Evolutionary conservation across 2,797 vertebrate species (phyloP), one percentile per base, ranked within the genome.

Genomic region (Bradypodion pumilum): DNA sequence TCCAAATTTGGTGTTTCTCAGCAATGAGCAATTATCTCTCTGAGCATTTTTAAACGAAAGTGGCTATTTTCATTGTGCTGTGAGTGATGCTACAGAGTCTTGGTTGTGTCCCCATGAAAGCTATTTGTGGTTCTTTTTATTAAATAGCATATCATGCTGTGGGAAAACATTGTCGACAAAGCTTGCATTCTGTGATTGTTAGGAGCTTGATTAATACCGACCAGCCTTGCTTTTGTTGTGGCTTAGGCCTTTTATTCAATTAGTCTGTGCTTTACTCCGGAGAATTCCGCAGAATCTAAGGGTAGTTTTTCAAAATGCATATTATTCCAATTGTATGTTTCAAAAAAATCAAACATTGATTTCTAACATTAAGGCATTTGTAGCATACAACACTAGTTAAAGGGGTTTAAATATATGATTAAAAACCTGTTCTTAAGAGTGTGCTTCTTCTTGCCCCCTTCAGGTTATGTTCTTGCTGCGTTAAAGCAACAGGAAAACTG

Each of bases 401-500:
- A 60, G 16, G 7, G 42, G 40, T 81, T 52, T 70, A 77, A 81
- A 72, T 25, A 29, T n/a, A 74, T 12, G n/a, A 32, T 27, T 37
- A 68, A 2, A 78, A 52, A n/a, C 2, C 8, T 46, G 7, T 56
- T 62, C n/a, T 12, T 44, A 63, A 6, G 60, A 52, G 60, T 74
- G 40, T 83, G 2, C 56, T 83, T 59, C 84, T 56, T 46, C 81
- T 74, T 60, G 80, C 83, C 0, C 63, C 84, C 16, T 27, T 10
- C 35, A 74, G 52, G 85, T 88, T 93, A 29, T 23, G 32, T 89
- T 84, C 85, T 80, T 40, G 88, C 89, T 85, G 72, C 83, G 87
- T 78, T 80, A 0, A 21, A 70, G 73, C 46, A 44, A 65, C 37
- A 86, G 44, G 70, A 70, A 80, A 72, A 76, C 81, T 75, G 25